Base-by-base conservation (phyloP, 2,113 vertebrate species). In the Anthoscopus minutus region DNA sequence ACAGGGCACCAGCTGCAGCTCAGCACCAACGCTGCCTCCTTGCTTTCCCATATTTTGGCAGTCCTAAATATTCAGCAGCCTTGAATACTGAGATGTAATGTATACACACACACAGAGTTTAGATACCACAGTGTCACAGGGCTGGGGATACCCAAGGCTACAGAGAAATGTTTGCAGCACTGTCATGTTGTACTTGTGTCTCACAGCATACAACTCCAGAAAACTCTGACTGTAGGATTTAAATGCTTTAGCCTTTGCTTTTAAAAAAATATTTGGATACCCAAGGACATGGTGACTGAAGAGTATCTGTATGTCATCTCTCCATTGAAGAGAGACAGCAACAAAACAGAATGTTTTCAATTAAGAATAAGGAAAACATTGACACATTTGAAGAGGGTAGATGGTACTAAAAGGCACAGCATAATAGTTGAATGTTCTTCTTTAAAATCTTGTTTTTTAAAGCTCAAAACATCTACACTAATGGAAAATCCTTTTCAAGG, bases 181-280 rank as follows among this genome's bases (percentile, higher is more conserved):
- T 67, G 81, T 87, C 65, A 23, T 61, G 65, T 79, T 74, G 48
- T 16, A 15, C 84, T 72, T 53, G 14, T 35, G 44, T 70, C 60
- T 92, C 78, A 53, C 15, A 76, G 45, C 17, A 54, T 6, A 15
- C 13, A 84, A 74, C 51, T 79, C n/a, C 73, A 89, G 61, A 88
- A 92, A 79, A 53, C 48, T 30, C 86, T 50, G 23, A n/a, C 66
- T 87, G 57, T 9, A 61, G 47, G 58, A 94, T 81, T 86, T 86
- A 89, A 92, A 72, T 80, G 53, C 48, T 93, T 93, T 80, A 92
- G 81, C 58, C 65, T 93, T 70, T 88, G 65, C 25, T 66, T 90
- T 90, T 94, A 23, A 3, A 54, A n/a, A 94, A 86, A 25, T 10
- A 25, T 79, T 87, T 85, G 25, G 16, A 24, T 74, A 87, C 16